phyloP scores from a whole-genome alignment of 64 coral and sea anemone species.

The Catalaphyllia jardinei region DNA sequence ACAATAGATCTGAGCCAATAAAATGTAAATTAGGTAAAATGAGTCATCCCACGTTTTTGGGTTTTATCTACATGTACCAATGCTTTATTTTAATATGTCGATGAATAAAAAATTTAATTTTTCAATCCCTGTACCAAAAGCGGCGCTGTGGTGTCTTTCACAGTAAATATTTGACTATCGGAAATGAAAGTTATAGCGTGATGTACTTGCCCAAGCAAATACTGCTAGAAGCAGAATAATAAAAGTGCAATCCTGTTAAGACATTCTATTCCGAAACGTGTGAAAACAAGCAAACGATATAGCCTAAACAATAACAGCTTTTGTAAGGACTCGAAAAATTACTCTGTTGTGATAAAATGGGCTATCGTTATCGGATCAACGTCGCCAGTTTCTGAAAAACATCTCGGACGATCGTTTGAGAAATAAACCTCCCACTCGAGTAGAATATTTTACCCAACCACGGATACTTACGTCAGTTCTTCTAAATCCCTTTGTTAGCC shows the following conservation, averaged over 20 bases:
- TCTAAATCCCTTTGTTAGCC: not conserved
- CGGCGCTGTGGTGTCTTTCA: not conserved
- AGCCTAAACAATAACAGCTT: not conserved
- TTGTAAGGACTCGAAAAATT: not conserved
- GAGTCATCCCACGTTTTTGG: not conserved
- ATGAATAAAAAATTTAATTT: constrained; percentile 14
- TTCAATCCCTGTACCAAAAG: not conserved
- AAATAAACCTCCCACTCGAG: not conserved
- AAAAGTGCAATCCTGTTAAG: not conserved
- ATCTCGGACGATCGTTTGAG: not conserved
- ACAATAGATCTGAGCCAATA: constrained; percentile 23
- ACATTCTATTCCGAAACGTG: not conserved
- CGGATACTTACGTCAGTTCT: not conserved
- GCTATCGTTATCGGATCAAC: not conserved
- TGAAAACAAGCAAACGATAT: constrained; percentile 16
- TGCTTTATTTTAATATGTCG: not conserved
- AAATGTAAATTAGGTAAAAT: constrained; percentile 21
- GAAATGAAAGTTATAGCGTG: not conserved
- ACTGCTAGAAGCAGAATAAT: not conserved
- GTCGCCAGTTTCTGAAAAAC: not conserved
- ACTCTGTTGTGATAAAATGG: constrained; percentile 1
- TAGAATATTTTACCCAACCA: not conserved
- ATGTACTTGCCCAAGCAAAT: not conserved
- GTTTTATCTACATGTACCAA: not conserved
- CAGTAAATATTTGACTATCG: not conserved